These are phyloP conservation scores for Euphonia xanthogaster DNA, from an alignment of 2,797 vertebrate genomes.

Conservation along the genomic window DNA sequence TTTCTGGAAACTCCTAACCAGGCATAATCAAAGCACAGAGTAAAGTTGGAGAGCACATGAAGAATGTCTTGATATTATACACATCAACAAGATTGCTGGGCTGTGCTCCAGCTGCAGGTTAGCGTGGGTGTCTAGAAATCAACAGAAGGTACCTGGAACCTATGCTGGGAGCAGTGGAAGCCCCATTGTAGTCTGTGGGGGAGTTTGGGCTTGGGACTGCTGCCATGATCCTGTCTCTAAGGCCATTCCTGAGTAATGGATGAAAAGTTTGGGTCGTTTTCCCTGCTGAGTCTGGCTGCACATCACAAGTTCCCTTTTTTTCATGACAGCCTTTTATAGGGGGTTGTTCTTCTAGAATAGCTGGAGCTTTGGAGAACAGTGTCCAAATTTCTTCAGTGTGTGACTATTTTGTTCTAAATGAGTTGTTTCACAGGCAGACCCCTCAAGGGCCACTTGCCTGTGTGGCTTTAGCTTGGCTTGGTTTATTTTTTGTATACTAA, in stretches of 20 bases:
- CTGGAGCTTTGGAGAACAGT: not conserved
- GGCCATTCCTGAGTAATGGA: not conserved
- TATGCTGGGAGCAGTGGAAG: not conserved
- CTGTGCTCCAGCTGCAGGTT: not conserved
- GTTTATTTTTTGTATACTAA: slow-evolving; percentile 21
- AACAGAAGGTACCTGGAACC: not conserved
- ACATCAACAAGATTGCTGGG: not conserved
- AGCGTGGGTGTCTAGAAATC: not conserved
- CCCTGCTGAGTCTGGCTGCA: not conserved
- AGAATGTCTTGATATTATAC: not conserved
- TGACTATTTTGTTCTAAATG: slow-evolving; percentile 7
- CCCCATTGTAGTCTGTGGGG: accelerated
- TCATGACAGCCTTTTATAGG: not conserved
- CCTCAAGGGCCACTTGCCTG: slow-evolving; percentile 3
- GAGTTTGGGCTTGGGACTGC: not conserved
- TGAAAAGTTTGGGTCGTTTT: not conserved
- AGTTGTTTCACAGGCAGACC: slow-evolving; percentile 25
- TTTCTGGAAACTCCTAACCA: not conserved
- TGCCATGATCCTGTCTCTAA: not conserved
- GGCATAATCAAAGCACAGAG: not conserved
- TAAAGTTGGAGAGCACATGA: not conserved
- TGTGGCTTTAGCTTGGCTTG: not conserved
- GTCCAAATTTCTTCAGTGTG: not conserved
- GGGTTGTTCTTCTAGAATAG: not conserved
- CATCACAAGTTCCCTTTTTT: not conserved